Percentiles rank a stretch among this genome's conserved stretches.
Conservation (phyloP, 2,888 invertebrate species). For the Drosophila mimica region DNA sequence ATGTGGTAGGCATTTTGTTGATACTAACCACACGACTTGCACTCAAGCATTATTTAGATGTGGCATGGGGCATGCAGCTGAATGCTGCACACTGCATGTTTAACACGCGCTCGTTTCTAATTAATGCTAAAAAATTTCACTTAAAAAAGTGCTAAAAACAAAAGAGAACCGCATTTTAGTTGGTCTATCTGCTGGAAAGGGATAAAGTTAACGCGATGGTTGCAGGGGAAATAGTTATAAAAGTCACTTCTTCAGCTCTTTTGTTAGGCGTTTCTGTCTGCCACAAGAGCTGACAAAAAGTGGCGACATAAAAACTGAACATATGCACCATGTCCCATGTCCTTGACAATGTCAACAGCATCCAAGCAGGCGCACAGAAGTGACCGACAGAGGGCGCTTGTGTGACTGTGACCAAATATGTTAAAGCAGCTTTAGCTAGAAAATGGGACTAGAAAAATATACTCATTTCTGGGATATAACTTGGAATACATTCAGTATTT, state of each 20-base stretch:
- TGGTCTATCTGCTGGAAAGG: not conserved
- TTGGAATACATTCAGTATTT: not conserved
- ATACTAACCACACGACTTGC: conserved; percentile 60
- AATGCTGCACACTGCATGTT: conserved; percentile 25
- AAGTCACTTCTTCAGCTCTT: conserved; percentile 38
- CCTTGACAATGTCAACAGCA: conserved; percentile 74
- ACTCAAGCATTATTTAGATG: conserved; percentile 36
- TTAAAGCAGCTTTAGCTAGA: not conserved
- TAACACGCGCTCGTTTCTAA: conserved; percentile 68
- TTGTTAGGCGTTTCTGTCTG: conserved; percentile 19
- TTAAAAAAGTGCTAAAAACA: conserved; percentile 37
- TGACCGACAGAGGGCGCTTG: conserved; percentile 58
- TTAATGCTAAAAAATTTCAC: conserved; percentile 68
- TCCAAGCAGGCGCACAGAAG: conserved; percentile 54
- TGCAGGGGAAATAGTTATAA: not conserved
- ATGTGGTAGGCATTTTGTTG: conserved; percentile 71
- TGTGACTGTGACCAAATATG: conserved; percentile 4
- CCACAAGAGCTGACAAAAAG: conserved; percentile 11
- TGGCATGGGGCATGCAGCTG: not conserved
- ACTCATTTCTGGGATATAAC: not conserved
- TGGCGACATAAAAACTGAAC: conserved; percentile 30
- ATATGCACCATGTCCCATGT: conserved; percentile 40
- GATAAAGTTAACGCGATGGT: not conserved
- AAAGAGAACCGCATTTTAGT: conserved; percentile 31
- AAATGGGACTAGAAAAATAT: not conserved